Evolutionary conservation across 2,797 vertebrate genomes (phyloP), one percentile per base, ranked within the genome.

Genomic region (Babyrousa celebensis): DNA sequence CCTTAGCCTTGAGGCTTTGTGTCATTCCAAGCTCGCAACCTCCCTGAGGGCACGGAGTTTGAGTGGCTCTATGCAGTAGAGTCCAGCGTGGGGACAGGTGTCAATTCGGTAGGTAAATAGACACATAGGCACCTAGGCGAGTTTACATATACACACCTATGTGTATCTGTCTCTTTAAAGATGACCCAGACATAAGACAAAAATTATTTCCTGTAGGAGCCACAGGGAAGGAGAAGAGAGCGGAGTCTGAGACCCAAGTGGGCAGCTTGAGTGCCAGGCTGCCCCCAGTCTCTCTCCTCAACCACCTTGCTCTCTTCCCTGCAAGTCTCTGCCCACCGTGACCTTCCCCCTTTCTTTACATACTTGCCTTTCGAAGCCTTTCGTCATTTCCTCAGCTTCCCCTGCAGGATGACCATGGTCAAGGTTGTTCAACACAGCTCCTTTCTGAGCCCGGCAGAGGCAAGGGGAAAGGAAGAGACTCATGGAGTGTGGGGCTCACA

Each of bases 351-450:
- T 94, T 94, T 72, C 56, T 82, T 93, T 83, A 78, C 23, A 29
- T 48, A 27, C 68, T 80, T 70, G 21, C 56, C 89, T 43, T 96
- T 72, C 68, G 52, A 62, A 80, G 56, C 9, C 62, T 89, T 90
- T 88, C 56, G 14, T 83, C 89, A 72, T 95, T 89, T 93, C 85
- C 93, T 83, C 60, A 80, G 82, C 82, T 87, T 90, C 63, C 52
- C 4, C 32, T 25, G 36, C 12, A 14, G 2, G 7, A 6, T 5
- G 29, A 21, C 36, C 21, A 0, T 36, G n/a, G 11, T 63, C 88
- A 25, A 0, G 12, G 52, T 15, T 79, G 15, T 40, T 78, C 23
- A 58, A 29, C 63, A 17, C 23, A 48, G 21, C 23, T 75, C 56
- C 36, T 85, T 95, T 63, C 92, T 65, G 88, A 60, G 23, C 48